Evolutionary conservation across 2,888 invertebrate genomes (phyloP).

Genomic region (Dendrolimus pini): DNA sequence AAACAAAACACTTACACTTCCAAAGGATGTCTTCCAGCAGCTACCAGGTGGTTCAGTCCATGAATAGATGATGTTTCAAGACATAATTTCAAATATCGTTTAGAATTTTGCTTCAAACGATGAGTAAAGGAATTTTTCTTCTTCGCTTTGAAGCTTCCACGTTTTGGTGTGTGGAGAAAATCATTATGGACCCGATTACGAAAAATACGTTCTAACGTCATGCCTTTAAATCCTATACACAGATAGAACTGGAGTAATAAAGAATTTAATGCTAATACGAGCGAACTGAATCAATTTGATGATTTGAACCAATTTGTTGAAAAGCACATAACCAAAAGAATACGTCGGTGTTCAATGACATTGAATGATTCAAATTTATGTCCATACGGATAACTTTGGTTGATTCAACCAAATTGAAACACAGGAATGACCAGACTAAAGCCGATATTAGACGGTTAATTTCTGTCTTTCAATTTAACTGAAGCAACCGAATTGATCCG

Average conservation of each 20-base stretch:
- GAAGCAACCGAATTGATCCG: too few species aligned
- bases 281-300: too few species aligned
- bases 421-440: too few species aligned
- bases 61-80: constrained; percentile 72
- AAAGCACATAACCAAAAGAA: too few species aligned
- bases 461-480: too few species aligned
- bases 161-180: constrained; percentile 20
- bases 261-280: too few species aligned
- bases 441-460: too few species aligned
- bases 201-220: constrained; percentile 32
- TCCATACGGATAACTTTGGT: too few species aligned
- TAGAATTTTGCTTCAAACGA: constrained; percentile 22
- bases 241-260: not conserved
- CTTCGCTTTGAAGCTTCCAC: constrained; percentile 6
- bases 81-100: constrained; percentile 49
- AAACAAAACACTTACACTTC: constrained; percentile 54
- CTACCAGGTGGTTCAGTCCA: constrained; percentile 70
- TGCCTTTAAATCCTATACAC: constrained; percentile 10
- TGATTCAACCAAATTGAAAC: too few species aligned
- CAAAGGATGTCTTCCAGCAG: constrained; percentile 50
- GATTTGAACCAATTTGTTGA: too few species aligned
- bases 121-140: constrained; percentile 10
- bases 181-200: constrained; percentile 37
- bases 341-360: too few species aligned
- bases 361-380: too few species aligned